Percentiles rank a stretch among this genome's conserved stretches.
These are phyloP conservation scores for Daptonema setosum DNA, from an alignment of 2,888 invertebrate genomes.

Conservation along the genomic window DNA sequence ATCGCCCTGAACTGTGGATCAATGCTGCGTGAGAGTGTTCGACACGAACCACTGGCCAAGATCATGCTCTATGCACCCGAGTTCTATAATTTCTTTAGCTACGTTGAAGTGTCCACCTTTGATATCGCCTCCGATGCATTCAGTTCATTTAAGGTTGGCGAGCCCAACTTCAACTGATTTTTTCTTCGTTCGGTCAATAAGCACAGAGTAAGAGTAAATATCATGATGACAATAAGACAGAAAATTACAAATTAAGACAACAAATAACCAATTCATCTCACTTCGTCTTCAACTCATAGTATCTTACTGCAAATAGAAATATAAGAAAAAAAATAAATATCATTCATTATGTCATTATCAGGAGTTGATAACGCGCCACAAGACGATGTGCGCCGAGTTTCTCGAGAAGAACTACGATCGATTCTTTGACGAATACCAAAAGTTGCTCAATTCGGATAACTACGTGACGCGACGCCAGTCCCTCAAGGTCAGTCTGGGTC, in stretches of 20 bases:
- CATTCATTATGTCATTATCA: too few species aligned
- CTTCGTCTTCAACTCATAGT: too few species aligned
- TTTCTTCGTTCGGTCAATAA: too few species aligned
- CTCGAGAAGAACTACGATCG: constrained; percentile 95
- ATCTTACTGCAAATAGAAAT: too few species aligned
- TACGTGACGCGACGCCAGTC: constrained; percentile 97
- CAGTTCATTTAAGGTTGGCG: constrained; percentile 84
- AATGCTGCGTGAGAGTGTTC: constrained; percentile 91
- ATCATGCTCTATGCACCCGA: constrained; percentile 91
- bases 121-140: constrained; percentile 99
- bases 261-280: too few species aligned
- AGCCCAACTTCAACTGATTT: too few species aligned
- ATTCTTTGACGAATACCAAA: constrained; percentile 89
- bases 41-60: constrained; percentile 92
- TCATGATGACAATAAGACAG: too few species aligned
- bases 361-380: constrained; percentile 38
- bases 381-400: constrained; percentile 79
- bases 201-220: too few species aligned
- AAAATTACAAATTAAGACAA: too few species aligned
- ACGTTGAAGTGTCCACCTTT: constrained; percentile 98
- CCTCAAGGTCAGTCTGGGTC: too few species aligned
- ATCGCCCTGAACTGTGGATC: constrained; percentile 96
- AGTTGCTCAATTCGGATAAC: constrained; percentile 90
- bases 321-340: too few species aligned
- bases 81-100: constrained; percentile 98